phyloP scores from a whole-genome alignment of 2,888 invertebrate species.

The Erpobdella octoculata region DNA sequence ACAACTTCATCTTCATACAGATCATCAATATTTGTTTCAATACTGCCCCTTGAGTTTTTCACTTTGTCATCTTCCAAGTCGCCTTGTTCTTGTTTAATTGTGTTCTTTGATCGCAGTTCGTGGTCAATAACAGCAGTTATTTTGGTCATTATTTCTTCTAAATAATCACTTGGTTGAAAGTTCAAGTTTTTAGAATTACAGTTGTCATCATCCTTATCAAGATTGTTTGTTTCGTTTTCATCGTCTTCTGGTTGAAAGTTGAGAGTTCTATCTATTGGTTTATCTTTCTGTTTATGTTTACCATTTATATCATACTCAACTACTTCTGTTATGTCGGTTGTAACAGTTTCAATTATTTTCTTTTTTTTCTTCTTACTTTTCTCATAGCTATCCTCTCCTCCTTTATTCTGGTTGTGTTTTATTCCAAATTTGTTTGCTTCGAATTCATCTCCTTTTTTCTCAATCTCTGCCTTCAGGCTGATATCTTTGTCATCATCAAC shows the following conservation, averaged over 20 bases:
- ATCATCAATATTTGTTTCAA: too few relatives aligned
- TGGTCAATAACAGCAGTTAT: not conserved
- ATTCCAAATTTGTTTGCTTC: not conserved
- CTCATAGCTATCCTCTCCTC: not conserved
- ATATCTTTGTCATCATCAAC: not conserved
- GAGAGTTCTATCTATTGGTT: not conserved
- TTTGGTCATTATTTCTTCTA: not conserved
- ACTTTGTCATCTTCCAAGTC: not conserved
- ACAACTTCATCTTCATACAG: not conserved
- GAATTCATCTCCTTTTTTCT: not conserved
- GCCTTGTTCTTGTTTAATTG: not conserved
- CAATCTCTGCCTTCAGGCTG: not conserved
- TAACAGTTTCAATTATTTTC: slow-evolving; percentile 3
- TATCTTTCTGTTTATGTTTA: not conserved
- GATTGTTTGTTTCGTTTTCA: not conserved
- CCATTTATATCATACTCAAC: not conserved
- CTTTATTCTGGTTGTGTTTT: not conserved
- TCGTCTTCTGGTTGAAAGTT: not conserved
- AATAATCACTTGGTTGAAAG: too few relatives aligned
- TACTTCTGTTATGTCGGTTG: not conserved
- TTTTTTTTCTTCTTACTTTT: slow-evolving; percentile 9
- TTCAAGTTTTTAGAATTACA: too few relatives aligned
- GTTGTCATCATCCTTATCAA: too few relatives aligned
- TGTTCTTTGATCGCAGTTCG: not conserved
- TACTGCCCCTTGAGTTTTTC: not conserved